phyloP scores from a whole-genome alignment of 2,888 invertebrate genomes.

The Andrena chrysosceles region DNA sequence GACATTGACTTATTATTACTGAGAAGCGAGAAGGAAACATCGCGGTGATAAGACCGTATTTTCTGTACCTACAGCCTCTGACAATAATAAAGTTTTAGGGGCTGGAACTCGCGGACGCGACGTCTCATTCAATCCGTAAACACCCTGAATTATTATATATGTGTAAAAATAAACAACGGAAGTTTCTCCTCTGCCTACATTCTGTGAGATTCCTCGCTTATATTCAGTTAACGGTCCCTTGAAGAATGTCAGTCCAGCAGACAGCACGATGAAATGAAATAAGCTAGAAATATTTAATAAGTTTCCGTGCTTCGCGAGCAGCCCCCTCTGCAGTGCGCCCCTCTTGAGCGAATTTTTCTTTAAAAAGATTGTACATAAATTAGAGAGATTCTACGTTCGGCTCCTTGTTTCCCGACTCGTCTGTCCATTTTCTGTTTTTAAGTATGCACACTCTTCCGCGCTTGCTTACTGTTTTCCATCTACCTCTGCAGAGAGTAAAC shows the following conservation, averaged over 20 bases:
- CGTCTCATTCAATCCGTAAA: conserved; percentile 37
- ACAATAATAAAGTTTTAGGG: conserved; percentile 40
- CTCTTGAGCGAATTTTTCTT: conserved; percentile 72
- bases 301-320: conserved; percentile 74
- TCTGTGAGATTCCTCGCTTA: conserved; percentile 52
- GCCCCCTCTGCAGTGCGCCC: conserved; percentile 56
- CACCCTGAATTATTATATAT: conserved; percentile 49
- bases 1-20: conserved; percentile 70
- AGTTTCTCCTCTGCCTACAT: conserved; percentile 26
- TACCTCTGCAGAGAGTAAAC: background rate
- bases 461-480: conserved; percentile 2
- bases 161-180: conserved; percentile 21
- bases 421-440: conserved; percentile 56
- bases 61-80: conserved; percentile 20
- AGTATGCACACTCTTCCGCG: conserved; percentile 72
- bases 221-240: conserved; percentile 71
- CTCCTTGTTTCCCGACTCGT: conserved; percentile 28
- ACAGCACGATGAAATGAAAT: conserved; percentile 80
- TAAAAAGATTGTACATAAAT: conserved; percentile 72
- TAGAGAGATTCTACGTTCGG: conserved; percentile 64
- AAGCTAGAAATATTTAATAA: conserved; percentile 82
- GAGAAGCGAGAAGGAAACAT: conserved; percentile 27
- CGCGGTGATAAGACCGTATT: conserved; percentile 15
- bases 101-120: conserved; percentile 1
- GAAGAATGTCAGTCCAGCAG: conserved; percentile 73